These are phyloP conservation scores for Scotopteryx bipunctaria DNA, from an alignment of 2,888 invertebrate species.

Conservation along the genomic window DNA sequence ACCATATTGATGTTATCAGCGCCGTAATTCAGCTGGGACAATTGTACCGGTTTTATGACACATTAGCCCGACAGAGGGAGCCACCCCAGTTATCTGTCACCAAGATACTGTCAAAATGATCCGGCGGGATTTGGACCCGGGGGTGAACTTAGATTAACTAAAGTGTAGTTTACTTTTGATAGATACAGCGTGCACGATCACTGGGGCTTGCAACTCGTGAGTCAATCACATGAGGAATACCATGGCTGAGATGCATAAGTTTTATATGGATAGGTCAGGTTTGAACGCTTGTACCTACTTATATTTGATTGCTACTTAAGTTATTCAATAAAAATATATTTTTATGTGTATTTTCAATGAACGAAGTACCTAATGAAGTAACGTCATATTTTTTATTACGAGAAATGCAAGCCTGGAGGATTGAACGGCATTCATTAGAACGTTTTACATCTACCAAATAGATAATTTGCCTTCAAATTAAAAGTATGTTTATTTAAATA, in stretches of 20 bases:
- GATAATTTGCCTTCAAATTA: not conserved
- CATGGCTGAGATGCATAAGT: not conserved
- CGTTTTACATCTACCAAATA: not conserved
- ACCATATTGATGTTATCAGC: conserved; percentile 53
- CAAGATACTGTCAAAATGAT: conserved; percentile 73
- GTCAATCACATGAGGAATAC: not conserved
- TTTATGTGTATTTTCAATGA: no score
- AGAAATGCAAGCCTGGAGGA: not conserved
- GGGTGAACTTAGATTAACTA: conserved; percentile 53
- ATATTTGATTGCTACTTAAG: not conserved
- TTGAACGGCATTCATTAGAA: not conserved
- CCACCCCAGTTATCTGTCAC: conserved; percentile 68
- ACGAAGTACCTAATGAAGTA: no score
- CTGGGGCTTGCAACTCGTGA: not conserved
- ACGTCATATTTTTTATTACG: not conserved
- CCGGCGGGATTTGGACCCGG: conserved; percentile 56
- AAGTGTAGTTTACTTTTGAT: conserved; percentile 36
- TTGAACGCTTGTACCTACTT: not conserved
- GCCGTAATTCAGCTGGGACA: conserved; percentile 68
- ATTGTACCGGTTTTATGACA: conserved; percentile 77
- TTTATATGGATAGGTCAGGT: not conserved
- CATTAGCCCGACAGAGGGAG: conserved; percentile 60
- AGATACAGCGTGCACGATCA: not conserved
- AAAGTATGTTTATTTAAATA: not conserved
- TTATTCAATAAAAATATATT: not conserved